Conservation (phyloP, 2,113 vertebrate genomes). For the Upupa epops region DNA sequence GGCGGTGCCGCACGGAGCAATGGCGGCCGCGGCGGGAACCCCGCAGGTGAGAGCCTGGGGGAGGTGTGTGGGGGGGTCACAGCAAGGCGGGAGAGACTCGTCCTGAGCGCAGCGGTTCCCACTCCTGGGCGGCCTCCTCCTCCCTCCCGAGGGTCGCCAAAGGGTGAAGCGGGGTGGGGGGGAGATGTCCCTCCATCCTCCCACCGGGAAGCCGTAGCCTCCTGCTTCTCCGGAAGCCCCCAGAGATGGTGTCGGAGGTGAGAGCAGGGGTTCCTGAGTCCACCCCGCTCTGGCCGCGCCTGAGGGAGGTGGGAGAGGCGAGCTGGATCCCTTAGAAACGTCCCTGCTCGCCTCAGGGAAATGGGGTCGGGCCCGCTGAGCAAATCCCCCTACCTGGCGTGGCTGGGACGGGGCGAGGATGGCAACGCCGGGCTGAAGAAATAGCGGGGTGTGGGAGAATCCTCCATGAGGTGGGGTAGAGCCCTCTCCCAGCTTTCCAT, state of each 20-base stretch:
- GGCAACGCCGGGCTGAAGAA: background rate
- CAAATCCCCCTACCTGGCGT: too few species aligned
- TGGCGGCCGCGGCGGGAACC: constrained; percentile 48
- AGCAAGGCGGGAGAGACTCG: background rate
- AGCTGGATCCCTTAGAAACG: background rate
- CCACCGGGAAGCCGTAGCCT: background rate
- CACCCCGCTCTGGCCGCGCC: background rate
- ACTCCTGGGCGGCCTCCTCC: background rate
- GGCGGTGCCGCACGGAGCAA: background rate
- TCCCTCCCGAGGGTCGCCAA: background rate
- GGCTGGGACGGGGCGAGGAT: background rate
- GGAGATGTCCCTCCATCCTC: background rate
- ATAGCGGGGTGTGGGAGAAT: background rate
- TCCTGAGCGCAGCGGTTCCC: background rate
- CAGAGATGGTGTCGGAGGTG: too few species aligned
- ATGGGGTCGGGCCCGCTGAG: background rate
- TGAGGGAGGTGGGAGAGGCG: background rate
- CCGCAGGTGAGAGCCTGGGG: constrained; percentile 35
- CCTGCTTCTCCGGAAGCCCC: background rate
- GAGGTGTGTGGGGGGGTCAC: background rate
- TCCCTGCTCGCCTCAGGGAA: background rate
- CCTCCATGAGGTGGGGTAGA: background rate
- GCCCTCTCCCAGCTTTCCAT: background rate
- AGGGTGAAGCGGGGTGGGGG: background rate
- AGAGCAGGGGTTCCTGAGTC: background rate